Evolutionary conservation across 2,113 vertebrate species (phyloP).

Genomic region (Myotis davidii): DNA sequence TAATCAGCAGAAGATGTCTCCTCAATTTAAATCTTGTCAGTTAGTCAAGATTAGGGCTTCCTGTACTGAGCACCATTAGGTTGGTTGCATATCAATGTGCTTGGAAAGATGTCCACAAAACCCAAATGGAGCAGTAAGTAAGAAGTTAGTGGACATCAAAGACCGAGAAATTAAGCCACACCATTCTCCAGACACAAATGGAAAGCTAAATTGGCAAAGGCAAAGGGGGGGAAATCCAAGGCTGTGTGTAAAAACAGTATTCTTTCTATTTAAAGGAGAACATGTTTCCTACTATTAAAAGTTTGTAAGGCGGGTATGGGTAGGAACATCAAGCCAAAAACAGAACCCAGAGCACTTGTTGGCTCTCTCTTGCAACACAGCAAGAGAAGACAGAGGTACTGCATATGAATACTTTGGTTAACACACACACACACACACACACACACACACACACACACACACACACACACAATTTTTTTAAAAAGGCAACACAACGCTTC

Average conservation of each 20-base stretch:
- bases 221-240: conserved; percentile 25
- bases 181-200: conserved; percentile 78
- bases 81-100: conserved; percentile 99
- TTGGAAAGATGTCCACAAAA: conserved; percentile 93
- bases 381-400: conserved; percentile 39
- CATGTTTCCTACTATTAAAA: conserved; percentile 51
- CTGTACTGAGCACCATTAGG: conserved; percentile 98
- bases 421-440: neutral
- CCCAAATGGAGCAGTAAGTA: conserved; percentile 89
- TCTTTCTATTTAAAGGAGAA: conserved; percentile 63
- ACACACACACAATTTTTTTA: neutral
- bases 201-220: conserved; percentile 76
- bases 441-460: neutral
- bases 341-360: conserved; percentile 72
- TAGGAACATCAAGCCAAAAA: conserved; percentile 67
- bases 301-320: conserved; percentile 51
- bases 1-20: conserved; percentile 99
- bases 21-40: conserved; percentile 99
- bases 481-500: conserved; percentile 40
- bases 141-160: conserved; percentile 90
- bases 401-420: conserved; percentile 55
- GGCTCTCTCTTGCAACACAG: conserved; percentile 31
- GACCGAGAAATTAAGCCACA: conserved; percentile 85
- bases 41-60: conserved; percentile 99
- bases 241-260: conserved; percentile 9